Evolutionary conservation across 2,113 vertebrate genomes (phyloP), one percentile per base, ranked within the genome.

Genomic region (Saccopteryx bilineata): DNA sequence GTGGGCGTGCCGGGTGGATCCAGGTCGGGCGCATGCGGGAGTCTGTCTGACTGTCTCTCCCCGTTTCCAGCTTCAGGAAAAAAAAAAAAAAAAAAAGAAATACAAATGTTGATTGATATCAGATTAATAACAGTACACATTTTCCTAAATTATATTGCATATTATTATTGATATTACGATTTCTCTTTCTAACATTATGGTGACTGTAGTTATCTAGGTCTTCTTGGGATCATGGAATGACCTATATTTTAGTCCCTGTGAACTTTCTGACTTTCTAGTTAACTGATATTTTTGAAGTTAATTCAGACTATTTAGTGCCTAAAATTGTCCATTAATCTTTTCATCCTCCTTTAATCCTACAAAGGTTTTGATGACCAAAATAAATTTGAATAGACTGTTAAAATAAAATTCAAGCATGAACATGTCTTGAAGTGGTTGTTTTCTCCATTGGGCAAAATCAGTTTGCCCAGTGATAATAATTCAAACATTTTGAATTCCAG

Each of bases 381-480:
- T 93, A 76, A 65, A 92, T 87, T 90, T 85, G 75, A 94, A 75
- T 61, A 87, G 48, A 85, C 17, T 52, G 7, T 87, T 71, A 69
- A 94, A 86, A 39, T 50, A 91, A 95, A 83, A 75, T 87, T 13
- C 14, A 33, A 80, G 66, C 19, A 33, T 50, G 71, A 82, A 85
- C 18, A 87, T 63, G 84, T 87, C 90, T 91, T 61, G 39, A 90
- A 56, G 39, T 56, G 15, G 48, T 33, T 91, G 33, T 71, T 87
- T 86, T 71, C 17, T 31, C 50, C 33, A n/a, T 33, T 65, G 31
- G 46, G 28, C 26, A 93, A 87, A 68, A 33, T 52, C 66, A 7
- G n/a, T 93, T 91, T 90, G 65, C n/a, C 28, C 13, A 33, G 9
- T 89, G 39, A 90, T 83, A 81, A 83, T 48, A 39, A 39, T 82